phyloP scores from a whole-genome alignment of 2,888 invertebrate genomes.

The Tenthredo distinguenda region DNA sequence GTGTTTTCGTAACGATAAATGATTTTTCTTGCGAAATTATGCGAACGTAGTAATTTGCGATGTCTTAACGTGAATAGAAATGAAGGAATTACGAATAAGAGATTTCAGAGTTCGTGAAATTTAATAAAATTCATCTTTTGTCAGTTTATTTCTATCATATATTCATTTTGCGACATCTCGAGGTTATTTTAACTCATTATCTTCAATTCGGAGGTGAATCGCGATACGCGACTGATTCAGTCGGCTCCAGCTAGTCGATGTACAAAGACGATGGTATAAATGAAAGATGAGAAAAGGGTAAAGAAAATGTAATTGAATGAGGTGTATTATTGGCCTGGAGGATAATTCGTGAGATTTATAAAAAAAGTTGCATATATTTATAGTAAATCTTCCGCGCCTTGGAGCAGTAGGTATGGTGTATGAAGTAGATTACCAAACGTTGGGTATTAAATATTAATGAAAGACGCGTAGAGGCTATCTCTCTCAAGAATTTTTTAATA shows the following conservation, averaged over 20 bases:
- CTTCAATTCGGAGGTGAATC: no score
- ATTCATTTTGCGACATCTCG: not conserved
- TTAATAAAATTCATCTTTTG: not conserved
- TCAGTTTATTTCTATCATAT: not conserved
- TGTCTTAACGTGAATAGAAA: not conserved
- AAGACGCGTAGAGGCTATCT: not conserved
- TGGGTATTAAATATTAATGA: conserved; percentile 1
- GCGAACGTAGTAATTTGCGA: not conserved
- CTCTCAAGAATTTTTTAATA: not conserved
- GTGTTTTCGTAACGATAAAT: not conserved
- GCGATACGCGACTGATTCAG: no score
- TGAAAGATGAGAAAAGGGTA: no score
- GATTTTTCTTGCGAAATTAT: not conserved
- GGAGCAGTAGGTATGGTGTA: not conserved
- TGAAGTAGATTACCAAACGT: not conserved
- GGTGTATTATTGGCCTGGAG: not conserved
- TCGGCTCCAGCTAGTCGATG: no score
- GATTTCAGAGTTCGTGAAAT: not conserved
- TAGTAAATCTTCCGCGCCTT: not conserved
- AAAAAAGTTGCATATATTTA: not conserved
- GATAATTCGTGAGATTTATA: not conserved
- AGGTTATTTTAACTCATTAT: no score
- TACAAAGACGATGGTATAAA: no score
- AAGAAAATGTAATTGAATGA: not conserved
- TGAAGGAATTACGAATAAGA: not conserved